Base-by-base conservation (phyloP, 1,140 invertebrate species). In the Anagrus nilaparvatae region DNA sequence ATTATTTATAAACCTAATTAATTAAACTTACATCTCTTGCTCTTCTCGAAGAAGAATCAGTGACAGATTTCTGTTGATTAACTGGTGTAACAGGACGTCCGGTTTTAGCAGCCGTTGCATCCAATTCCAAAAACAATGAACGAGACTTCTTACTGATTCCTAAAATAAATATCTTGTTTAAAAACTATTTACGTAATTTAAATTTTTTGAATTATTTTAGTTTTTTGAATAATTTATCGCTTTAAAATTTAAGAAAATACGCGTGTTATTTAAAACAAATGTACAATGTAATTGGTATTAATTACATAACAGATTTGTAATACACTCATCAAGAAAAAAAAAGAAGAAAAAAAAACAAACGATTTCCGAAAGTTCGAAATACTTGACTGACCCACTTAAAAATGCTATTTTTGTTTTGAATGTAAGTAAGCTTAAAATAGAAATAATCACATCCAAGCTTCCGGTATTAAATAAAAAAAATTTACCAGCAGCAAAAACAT, bases 91-190 rank as follows among this genome's bases (percentile, higher is more conserved):
- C 60, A n/a, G 65, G 60, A 48, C 62, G 50, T 43, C 66, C 59
- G 23, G 54, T 61, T 54, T 71, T 69, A n/a, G 64, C 61, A 7
- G 63, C 60, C 57, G 58, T 76, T 70, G 86, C 84, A 56, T 93
- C 88, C 46, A 94, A 61, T 67, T 92, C 81, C 64, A 87, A 67
- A 60, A 92, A 93, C 31, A 91, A 71, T 24, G 78, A 84, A 14
- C 88, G 76, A 0, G 87, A 90, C 56, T 87, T 84, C 62, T 87
- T 86, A 42, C 84, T 84, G 40, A 90, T 87, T 51, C 79, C 87
- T 87, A 58, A 4, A n/a, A n/a, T n/a, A n/a, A n/a, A n/a, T n/a
- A n/a, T n/a, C n/a, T n/a, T n/a, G n/a, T n/a, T n/a, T n/a, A n/a
- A n/a, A n/a, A n/a, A n/a, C n/a, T n/a, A n/a, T n/a, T n/a, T n/a